Evolutionary conservation across 2,797 vertebrate genomes (phyloP).

Genomic region (Xiphophorus birchmanni): DNA sequence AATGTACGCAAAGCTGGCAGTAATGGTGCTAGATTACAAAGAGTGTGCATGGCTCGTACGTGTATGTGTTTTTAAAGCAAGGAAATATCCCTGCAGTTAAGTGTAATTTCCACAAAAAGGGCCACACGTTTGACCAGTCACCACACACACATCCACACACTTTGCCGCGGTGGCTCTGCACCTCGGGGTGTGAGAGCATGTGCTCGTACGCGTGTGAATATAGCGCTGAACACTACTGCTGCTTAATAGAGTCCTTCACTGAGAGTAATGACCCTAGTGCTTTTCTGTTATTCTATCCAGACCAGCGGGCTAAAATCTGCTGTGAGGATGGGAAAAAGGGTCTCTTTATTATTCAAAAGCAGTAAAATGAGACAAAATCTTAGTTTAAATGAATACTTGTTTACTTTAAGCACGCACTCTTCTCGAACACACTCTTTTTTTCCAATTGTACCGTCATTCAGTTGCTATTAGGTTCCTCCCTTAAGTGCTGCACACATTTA

Average conservation of each 20-base stretch:
- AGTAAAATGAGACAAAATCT: conserved; percentile 45
- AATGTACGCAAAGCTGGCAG: conserved; percentile 78
- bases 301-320: conserved; percentile 75
- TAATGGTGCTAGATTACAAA: conserved; percentile 80
- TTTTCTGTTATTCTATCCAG: conserved; percentile 73
- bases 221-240: conserved; percentile 52
- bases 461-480: background rate
- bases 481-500: background rate
- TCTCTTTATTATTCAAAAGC: conserved; percentile 37
- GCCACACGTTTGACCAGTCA: conserved; percentile 61
- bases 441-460: conserved; percentile 7
- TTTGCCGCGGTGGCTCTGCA: conserved; percentile 30
- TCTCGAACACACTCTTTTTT: conserved; percentile 11
- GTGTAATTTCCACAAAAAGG: conserved; percentile 73
- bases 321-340: conserved; percentile 55
- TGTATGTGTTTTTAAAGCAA: conserved; percentile 49
- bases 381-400: conserved; percentile 48
- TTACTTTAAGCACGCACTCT: conserved; percentile 10
- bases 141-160: conserved; percentile 25
- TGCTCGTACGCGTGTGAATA: conserved; percentile 33
- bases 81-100: conserved; percentile 76
- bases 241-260: conserved; percentile 75
- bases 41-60: conserved; percentile 39
- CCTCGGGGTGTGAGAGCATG: conserved; percentile 54
- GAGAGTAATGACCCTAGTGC: conserved; percentile 78